Evolutionary conservation across 1,140 invertebrate species (phyloP).

Genomic region (Proales similis): DNA sequence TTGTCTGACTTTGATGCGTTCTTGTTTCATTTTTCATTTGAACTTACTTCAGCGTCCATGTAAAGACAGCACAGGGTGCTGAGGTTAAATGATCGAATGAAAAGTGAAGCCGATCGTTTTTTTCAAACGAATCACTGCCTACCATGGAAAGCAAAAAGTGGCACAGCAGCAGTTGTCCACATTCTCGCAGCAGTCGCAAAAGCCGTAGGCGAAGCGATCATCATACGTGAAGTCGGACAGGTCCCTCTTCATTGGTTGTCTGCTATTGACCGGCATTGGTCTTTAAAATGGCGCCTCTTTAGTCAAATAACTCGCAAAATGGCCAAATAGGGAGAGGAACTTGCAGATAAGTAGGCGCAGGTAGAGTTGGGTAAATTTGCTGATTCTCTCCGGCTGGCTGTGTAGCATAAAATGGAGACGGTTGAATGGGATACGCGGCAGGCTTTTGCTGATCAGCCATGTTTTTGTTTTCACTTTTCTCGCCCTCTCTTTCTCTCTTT

Average conservation of each 20-base stretch:
- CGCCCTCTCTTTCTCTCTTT: no score
- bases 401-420: background rate
- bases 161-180: conserved; percentile 17
- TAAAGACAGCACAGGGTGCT: conserved; percentile 8
- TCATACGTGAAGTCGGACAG: conserved; percentile 29
- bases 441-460: no score
- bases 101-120: background rate
- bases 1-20: background rate
- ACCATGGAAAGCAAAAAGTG: conserved; percentile 33
- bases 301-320: background rate
- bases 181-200: conserved; percentile 19
- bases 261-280: background rate
- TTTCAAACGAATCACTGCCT: background rate
- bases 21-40: background rate
- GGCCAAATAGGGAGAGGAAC: background rate
- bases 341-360: background rate
- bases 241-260: conserved; percentile 3
- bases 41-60: conserved; percentile 19
- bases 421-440: background rate
- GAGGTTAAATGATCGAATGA: background rate
- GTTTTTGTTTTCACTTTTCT: no score
- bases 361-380: background rate
- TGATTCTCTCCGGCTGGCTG: background rate
- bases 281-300: background rate
- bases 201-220: conserved; percentile 10